Conservation (phyloP, 2,113 vertebrate genomes). For the Agelaius phoeniceus region DNA sequence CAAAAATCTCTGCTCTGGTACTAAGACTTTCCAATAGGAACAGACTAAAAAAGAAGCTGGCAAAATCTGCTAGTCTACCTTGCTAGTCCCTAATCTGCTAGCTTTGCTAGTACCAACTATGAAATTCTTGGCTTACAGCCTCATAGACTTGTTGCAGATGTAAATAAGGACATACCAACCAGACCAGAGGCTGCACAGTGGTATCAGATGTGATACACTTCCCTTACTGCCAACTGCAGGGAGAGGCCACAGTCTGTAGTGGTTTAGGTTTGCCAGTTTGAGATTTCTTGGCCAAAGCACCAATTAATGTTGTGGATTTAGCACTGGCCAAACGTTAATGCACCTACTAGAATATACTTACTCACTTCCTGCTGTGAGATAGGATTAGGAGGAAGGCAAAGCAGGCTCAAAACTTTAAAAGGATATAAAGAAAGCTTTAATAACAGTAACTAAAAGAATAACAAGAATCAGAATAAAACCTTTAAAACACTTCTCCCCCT, state of each 20-base stretch:
- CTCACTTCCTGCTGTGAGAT: background rate
- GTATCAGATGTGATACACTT: background rate
- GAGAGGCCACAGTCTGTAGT: background rate
- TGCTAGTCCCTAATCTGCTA: background rate
- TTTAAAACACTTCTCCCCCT: background rate
- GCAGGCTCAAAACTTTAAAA: background rate
- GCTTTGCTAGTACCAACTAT: background rate
- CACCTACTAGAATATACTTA: background rate
- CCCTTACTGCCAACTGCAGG: background rate
- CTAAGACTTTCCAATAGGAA: background rate
- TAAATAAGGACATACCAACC: background rate
- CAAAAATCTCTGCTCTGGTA: background rate
- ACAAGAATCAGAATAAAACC: background rate
- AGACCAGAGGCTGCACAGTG: background rate
- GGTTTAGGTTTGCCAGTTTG: background rate
- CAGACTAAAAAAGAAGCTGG: background rate
- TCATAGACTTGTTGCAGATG: background rate
- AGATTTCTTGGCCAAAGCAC: background rate
- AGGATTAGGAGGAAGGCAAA: background rate
- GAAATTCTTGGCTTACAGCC: background rate
- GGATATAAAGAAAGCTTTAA: background rate
- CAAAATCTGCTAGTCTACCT: background rate
- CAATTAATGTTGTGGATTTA: background rate
- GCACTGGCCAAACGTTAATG: background rate
- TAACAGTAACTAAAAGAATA: background rate